Base-by-base conservation (phyloP, 2,888 invertebrate genomes). In the Ichneumoninae sp. region DNA sequence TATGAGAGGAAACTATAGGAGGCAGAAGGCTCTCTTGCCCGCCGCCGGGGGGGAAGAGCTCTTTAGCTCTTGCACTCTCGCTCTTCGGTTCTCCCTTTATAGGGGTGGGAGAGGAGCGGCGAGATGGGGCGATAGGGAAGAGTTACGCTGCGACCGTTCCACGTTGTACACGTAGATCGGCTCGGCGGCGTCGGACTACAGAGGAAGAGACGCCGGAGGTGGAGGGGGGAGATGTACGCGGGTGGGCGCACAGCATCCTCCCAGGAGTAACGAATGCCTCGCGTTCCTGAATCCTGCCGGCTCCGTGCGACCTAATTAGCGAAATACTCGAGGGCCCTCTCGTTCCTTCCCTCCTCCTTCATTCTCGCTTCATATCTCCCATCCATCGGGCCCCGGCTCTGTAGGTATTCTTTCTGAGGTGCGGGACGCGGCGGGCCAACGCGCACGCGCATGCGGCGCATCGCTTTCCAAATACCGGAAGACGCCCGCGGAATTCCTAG, bases 301-400 rank as follows among this genome's bases (percentile, higher is more conserved):
- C 82, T 86, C 84, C 88, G 85, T 86, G 89, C 91, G 92, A 92
- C 92, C 91, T 92, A 92, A 93, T 92, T 92, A 93, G 90, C 90
- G 89, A 90, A 92, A 92, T 92, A 91, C 89, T 88, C 88, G 86
- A 85, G 88, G 74, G 40, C 72, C 71, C 71, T 80, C 81, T 65
- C 80, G 52, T 78, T 77, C 60, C 54, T 26, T 50, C 66, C 72
- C 71, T 50, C 66, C n/a, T 19, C 30, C 60, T n/a, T 76, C 70
- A 66, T 80, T 75, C 80, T 78, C 76, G 69, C 77, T 52, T 81
- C 77, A 47, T 84, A 68, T 76, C 76, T 72, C 72, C 66, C 19
- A 78, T 69, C 78, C 71, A 69, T 74, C 65, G 44, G 10, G 47
- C n/a, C 22, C 44, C 44, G 44, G 62, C 26, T 72, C 52, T 6